Percentiles rank a stretch among this genome's conserved stretches.
Conservation (phyloP, 2,888 invertebrate genomes). For the Oscheius sp. region DNA sequence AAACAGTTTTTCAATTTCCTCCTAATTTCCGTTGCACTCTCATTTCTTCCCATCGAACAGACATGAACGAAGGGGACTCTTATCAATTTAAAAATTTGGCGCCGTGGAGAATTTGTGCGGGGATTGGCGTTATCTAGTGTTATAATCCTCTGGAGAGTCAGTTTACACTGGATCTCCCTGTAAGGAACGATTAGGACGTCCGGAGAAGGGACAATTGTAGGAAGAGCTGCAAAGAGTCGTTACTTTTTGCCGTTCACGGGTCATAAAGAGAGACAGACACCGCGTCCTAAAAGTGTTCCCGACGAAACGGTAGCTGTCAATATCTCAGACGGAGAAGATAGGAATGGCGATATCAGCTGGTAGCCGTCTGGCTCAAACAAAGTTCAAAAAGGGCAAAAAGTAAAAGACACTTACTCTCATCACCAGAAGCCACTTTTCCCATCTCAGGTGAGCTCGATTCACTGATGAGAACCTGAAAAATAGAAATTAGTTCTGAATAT, state of each 20-base stretch:
- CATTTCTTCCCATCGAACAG: not conserved
- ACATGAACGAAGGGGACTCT: not conserved
- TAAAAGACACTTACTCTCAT: constrained; percentile 5
- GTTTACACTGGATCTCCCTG: not conserved
- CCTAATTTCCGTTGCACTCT: too few relatives aligned
- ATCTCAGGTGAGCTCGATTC: constrained; percentile 21
- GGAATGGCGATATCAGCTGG: not conserved
- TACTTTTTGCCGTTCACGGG: not conserved
- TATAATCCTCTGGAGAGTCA: constrained; percentile 23
- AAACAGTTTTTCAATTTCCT: too few relatives aligned
- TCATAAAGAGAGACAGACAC: not conserved
- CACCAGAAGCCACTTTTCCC: constrained; percentile 7
- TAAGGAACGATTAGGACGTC: constrained; percentile 4
- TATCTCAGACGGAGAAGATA: not conserved
- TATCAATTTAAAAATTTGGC: constrained; percentile 18
- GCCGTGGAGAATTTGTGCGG: not conserved
- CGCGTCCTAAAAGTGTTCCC: constrained; percentile 1
- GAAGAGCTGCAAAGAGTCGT: not conserved
- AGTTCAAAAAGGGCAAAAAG: constrained; percentile 6
- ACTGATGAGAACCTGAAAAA: constrained; percentile 24
- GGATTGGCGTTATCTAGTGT: constrained; percentile 25
- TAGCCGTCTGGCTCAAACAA: constrained; percentile 4
- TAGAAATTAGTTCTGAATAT: not conserved
- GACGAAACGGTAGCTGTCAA: constrained; percentile 4
- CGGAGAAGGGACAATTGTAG: not conserved